Conservation (phyloP, 2,888 invertebrate genomes). For the Chrysolina oricalcia region DNA sequence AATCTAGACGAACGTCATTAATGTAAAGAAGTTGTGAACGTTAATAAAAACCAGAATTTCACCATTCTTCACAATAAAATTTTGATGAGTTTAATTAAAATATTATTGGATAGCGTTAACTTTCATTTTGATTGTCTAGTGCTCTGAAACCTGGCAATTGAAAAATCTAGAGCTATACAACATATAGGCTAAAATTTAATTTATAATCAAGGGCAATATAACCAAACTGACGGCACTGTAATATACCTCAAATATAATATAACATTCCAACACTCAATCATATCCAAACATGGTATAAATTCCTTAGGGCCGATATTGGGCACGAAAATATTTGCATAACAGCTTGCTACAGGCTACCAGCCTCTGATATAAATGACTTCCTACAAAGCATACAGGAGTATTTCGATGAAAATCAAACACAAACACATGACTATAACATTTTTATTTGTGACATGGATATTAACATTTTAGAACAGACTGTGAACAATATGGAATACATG, state of each 20-base stretch:
- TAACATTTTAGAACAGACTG: conserved; percentile 15
- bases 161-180: not conserved
- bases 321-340: conserved; percentile 18
- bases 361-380: not conserved
- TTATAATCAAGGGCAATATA: not conserved
- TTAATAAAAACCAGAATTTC: not conserved
- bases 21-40: not conserved
- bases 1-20: not conserved
- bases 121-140: not conserved
- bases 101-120: not conserved
- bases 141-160: not conserved
- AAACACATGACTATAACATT: conserved; percentile 10
- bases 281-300: not conserved
- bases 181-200: not conserved
- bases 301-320: conserved; percentile 1
- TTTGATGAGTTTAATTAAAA: not conserved
- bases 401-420: not conserved
- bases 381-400: not conserved
- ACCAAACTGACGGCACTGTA: conserved; percentile 7
- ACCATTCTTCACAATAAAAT: not conserved
- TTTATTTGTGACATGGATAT: conserved; percentile 15
- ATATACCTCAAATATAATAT: not conserved
- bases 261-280: not conserved
- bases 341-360: not conserved
- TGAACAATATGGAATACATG: conserved; percentile 18